Evolutionary conservation across 1,140 invertebrate species (phyloP).

Genomic region (Phymastichus coffea): DNA sequence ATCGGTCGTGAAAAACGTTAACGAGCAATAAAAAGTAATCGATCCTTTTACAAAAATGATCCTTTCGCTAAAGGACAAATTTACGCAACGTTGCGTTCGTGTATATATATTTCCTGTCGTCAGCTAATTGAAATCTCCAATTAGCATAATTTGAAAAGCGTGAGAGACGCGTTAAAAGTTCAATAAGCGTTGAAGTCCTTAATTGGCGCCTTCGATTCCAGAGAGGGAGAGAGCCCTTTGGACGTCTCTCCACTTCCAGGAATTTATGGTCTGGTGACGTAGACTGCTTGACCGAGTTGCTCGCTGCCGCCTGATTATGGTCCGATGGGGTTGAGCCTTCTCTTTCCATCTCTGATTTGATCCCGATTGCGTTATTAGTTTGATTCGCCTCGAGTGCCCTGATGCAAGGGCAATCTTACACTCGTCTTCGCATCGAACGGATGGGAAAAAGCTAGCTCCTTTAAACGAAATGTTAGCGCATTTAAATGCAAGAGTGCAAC

Average conservation of each 20-base stretch:
- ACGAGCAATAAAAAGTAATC: too few species aligned
- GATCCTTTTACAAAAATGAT: too few species aligned
- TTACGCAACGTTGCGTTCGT: too few species aligned
- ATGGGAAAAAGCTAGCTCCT: too few species aligned
- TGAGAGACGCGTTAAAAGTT: neutral
- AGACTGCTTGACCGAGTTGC: constrained; percentile 7
- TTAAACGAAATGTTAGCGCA: too few species aligned
- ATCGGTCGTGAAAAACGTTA: too few species aligned
- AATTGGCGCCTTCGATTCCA: constrained; percentile 4
- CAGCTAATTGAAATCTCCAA: constrained; percentile 7
- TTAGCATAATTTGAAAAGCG: constrained; percentile 9
- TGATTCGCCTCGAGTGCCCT: neutral
- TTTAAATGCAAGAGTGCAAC: constrained; percentile 14
- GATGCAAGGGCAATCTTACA: constrained; percentile 5
- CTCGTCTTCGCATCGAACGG: too few species aligned
- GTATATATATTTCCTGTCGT: too few species aligned
- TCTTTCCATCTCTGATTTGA: neutral
- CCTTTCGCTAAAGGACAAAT: too few species aligned
- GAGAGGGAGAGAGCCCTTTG: too few species aligned
- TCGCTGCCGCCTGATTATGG: neutral
- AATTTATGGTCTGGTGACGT: constrained; percentile 8
- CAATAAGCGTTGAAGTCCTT: constrained; percentile 6
- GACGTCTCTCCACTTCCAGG: too few species aligned
- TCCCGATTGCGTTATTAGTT: neutral
- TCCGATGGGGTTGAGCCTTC: neutral